Evolutionary conservation across 2,113 vertebrate species (phyloP), one percentile per base, ranked within the genome.

Genomic region (Tragelaphus imberbis): DNA sequence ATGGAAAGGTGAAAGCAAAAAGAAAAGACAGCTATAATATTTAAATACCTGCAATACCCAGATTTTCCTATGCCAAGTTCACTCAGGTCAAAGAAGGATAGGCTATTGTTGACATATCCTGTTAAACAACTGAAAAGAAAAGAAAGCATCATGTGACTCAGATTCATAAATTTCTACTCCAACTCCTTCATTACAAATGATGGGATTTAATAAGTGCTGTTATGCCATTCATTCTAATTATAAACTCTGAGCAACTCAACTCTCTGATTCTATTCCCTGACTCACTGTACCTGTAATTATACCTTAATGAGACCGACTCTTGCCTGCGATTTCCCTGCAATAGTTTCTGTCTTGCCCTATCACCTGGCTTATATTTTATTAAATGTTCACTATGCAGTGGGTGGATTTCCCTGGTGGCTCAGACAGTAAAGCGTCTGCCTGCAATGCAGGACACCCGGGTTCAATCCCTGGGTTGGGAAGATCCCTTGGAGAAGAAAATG

Each of bases 21-120:
- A 47, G 36, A 56, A 53, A 84, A 84, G 33, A 53, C 11, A 79
- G 30, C 10, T 51, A 7, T 3, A 47, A 49, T 33, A 71, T 33
- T 49, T 2, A 56, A 90, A 49, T 98, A 99, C 99, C 99, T 99
- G 99, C 99, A 99, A 97, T 99, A 99, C 92, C 99, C 99, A 1
- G 98, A 98, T 88, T 99, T 99, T 86, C 98, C 99, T 95, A 99
- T 99, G 1, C 98, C 99, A 63, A 99, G 98, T 56, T 99, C 99
- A 91, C 99, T 99, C 99, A 99, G 98, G 97, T 99, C 99, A 98
- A 99, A 99, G 61, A 99, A 99, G 33, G 99, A 99, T 82, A 99
- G 98, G 98, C 99, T 99, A 97, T 99, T 99, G 98, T 99, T 99
- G 98, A 99, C 99, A 87, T 99, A 99, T n/a, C 99, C 99, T 87